Base-by-base conservation (phyloP, 2,888 invertebrate genomes). In the Epirrhoe alternata region DNA sequence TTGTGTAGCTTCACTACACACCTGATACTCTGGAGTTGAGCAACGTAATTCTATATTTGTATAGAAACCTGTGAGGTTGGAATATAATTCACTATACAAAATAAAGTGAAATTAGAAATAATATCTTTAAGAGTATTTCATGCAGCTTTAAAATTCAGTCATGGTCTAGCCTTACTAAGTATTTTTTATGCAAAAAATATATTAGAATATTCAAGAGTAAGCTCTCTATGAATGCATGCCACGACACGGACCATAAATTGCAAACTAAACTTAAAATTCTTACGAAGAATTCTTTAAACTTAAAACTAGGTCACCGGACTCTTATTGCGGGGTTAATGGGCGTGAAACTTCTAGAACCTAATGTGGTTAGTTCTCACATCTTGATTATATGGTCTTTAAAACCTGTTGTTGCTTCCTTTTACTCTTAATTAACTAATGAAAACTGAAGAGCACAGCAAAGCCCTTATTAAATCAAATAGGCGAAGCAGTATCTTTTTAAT, bases 181-280 rank as follows among this genome's bases (percentile, higher is more conserved):
- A 24, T 24, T 24, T 24, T 24, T 2, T 2, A 24, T 24, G 24
- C 24, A 24, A 24, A 24, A 3, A 24, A 24, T 24, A 24, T 24
- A 24, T 24, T 24, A 24, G 24, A 60, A 53, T 68, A 68, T 68
- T 64, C 68, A 68, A 61, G 61, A 68, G 50, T 47, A 65, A 56
- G 51, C 62, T 68, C 24, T 31, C 59, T 35, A 56, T 30, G 8
- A 56, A 45, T 45, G 47, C 47, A 42, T 42, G 61, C 51, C 33
- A 12, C 31, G 64, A 54, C 51, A 30, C 17, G 62, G 59, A 49
- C 31, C 56, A 60, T 63, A 66, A 69, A 61, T 69, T 61, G 50
- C 57, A 58, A 61, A 59, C 61, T 42, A 54, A 68, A 63, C 66
- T 63, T 51, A 55, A 67, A 60, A 64, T 60, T 61, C 67, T 67